Conservation (phyloP, 2,797 vertebrate genomes). For the Valencia hispanica region DNA sequence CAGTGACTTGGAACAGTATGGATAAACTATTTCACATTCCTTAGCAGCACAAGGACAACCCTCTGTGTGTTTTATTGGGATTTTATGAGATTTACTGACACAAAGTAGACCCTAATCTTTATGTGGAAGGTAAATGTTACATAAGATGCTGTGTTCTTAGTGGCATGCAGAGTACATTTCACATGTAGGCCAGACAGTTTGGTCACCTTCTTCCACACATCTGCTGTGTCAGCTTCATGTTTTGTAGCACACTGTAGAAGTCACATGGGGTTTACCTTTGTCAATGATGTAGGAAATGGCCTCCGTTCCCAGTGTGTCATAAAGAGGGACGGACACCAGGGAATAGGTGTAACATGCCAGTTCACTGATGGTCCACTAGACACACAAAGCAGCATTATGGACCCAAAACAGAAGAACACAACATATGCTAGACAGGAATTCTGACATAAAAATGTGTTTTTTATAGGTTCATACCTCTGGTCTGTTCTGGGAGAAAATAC, state of each 20-base stretch:
- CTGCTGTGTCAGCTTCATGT: too few relatives aligned
- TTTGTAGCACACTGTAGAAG: too few relatives aligned
- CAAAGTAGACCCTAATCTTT: background rate
- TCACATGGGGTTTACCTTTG: conserved; percentile 70
- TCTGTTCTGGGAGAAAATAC: conserved; percentile 94
- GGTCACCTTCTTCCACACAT: too few relatives aligned
- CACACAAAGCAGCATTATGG: conserved; percentile 45
- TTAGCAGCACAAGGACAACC: background rate
- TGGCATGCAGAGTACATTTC: too few relatives aligned
- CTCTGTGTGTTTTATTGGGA: background rate
- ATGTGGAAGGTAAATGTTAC: background rate
- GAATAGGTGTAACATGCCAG: conserved; percentile 90
- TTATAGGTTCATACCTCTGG: conserved; percentile 85
- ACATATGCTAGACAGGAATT: background rate
- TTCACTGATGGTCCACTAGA: conserved; percentile 90
- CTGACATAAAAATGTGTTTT: background rate
- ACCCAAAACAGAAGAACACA: background rate
- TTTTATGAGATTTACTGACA: background rate
- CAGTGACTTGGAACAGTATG: background rate
- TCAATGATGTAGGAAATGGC: conserved; percentile 89
- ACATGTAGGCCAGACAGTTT: too few relatives aligned
- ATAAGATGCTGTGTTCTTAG: too few relatives aligned
- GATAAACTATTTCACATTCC: background rate
- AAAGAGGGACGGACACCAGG: conserved; percentile 91
- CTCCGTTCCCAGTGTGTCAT: conserved; percentile 91